Conservation (phyloP, 1,140 invertebrate species). For the Pinna nobilis region DNA sequence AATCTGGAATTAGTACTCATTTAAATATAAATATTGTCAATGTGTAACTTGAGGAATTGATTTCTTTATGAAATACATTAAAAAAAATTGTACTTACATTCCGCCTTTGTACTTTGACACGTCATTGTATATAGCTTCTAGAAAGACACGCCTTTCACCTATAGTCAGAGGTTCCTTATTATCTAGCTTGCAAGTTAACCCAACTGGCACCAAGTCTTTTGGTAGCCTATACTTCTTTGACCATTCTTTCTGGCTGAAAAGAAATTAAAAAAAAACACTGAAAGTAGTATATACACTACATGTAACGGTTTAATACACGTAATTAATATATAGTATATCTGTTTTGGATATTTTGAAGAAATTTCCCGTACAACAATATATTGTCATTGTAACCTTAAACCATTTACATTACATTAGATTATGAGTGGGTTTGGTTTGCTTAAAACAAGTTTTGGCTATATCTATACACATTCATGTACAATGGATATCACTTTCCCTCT, state of each 20-base stretch:
- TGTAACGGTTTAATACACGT: neutral
- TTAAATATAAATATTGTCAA: too few species aligned
- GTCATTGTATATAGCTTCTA: conserved; percentile 13
- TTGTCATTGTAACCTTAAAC: neutral
- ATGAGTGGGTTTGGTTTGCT: neutral
- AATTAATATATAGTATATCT: too few species aligned
- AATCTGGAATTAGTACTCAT: neutral
- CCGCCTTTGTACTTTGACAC: conserved; percentile 15
- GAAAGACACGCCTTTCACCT: neutral
- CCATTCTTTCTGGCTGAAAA: conserved; percentile 12
- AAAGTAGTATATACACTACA: neutral
- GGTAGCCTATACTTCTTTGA: conserved; percentile 2
- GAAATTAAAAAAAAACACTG: neutral
- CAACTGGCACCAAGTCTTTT: neutral
- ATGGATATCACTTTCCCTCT: too few species aligned
- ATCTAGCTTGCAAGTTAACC: neutral
- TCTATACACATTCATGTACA: too few species aligned
- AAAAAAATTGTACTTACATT: conserved; percentile 10
- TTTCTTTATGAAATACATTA: neutral
- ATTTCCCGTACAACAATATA: neutral
- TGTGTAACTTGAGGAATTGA: too few species aligned
- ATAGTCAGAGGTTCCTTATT: neutral
- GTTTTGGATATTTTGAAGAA: neutral
- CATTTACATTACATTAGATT: neutral
- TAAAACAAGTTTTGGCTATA: too few species aligned